phyloP scores from a whole-genome alignment of 2,797 vertebrate species.

The Rhincodon typus region DNA sequence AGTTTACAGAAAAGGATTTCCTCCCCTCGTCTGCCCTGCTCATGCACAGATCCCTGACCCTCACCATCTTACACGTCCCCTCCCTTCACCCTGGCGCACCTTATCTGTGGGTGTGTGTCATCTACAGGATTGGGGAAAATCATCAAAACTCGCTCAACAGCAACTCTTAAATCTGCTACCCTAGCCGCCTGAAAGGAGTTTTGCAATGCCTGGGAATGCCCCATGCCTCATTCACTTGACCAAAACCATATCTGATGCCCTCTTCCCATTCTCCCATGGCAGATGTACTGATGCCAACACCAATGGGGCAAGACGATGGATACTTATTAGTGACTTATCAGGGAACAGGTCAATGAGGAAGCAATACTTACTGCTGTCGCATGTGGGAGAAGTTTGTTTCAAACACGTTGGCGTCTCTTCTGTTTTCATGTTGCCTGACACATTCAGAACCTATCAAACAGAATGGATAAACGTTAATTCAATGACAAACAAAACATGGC shows the following conservation, averaged over 20 bases:
- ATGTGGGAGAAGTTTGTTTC: slow-evolving; percentile 66
- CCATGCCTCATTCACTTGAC: background rate
- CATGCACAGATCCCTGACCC: background rate
- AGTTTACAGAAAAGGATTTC: background rate
- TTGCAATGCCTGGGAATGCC: background rate
- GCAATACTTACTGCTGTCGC: slow-evolving; percentile 61
- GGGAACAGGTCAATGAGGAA: background rate
- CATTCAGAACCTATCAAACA: background rate
- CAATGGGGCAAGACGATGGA: background rate
- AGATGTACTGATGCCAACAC: slow-evolving; percentile 31
- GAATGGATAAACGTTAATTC: background rate
- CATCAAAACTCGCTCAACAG: background rate
- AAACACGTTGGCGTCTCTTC: slow-evolving; percentile 75
- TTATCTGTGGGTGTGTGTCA: background rate
- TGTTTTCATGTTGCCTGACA: slow-evolving; percentile 74
- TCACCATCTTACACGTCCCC: background rate
- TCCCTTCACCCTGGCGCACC: background rate
- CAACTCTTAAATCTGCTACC: background rate
- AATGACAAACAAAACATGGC: background rate
- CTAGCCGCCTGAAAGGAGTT: background rate
- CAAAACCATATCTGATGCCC: slow-evolving; percentile 39
- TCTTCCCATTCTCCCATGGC: background rate
- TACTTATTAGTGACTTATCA: background rate
- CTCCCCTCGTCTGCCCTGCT: too few species aligned
- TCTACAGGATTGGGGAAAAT: background rate